Evolutionary conservation across 2,113 vertebrate species (phyloP).

Genomic region (Poeciliopsis turrubarensis): DNA sequence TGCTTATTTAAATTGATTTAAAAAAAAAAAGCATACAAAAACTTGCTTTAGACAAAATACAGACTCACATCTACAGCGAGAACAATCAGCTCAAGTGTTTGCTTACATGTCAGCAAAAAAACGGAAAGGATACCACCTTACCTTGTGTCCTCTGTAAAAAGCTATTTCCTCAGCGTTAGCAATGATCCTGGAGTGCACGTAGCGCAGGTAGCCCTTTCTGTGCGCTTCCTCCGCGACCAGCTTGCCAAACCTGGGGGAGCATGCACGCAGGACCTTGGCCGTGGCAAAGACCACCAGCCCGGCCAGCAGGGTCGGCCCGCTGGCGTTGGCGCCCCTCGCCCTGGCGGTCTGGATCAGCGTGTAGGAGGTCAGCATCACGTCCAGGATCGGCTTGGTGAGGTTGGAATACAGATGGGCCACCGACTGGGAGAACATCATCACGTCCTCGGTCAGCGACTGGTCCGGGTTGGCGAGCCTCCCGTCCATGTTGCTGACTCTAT

Average conservation of each 20-base stretch:
- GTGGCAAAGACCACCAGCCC: slow-evolving; percentile 94
- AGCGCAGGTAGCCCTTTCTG: slow-evolving; percentile 92
- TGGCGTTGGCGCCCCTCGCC: slow-evolving; percentile 90
- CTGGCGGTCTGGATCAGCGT: slow-evolving; percentile 92
- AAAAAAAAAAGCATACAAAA: no score
- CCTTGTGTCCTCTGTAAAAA: slow-evolving; percentile 98
- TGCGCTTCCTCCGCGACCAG: slow-evolving; percentile 97
- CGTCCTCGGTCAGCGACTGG: slow-evolving; percentile 97
- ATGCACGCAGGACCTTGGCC: slow-evolving; percentile 91
- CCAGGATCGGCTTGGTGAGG: slow-evolving; percentile 96
- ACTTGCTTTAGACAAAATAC: no score
- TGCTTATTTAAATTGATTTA: no score
- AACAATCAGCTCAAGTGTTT: not conserved
- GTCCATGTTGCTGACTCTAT: slow-evolving; percentile 95
- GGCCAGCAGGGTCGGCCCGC: slow-evolving; percentile 89
- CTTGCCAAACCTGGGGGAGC: slow-evolving; percentile 94
- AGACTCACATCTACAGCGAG: no score
- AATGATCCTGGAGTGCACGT: slow-evolving; percentile 95
- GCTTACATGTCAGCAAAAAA: not conserved
- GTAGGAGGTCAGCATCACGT: slow-evolving; percentile 94
- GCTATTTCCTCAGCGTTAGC: slow-evolving; percentile 98
- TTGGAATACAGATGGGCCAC: slow-evolving; percentile 98
- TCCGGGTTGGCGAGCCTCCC: slow-evolving; percentile 94
- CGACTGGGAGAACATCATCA: slow-evolving; percentile 95
- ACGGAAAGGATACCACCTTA: slow-evolving; percentile 47